phyloP scores from a whole-genome alignment of 2,797 vertebrate genomes.

The Clarias platycephalus region DNA sequence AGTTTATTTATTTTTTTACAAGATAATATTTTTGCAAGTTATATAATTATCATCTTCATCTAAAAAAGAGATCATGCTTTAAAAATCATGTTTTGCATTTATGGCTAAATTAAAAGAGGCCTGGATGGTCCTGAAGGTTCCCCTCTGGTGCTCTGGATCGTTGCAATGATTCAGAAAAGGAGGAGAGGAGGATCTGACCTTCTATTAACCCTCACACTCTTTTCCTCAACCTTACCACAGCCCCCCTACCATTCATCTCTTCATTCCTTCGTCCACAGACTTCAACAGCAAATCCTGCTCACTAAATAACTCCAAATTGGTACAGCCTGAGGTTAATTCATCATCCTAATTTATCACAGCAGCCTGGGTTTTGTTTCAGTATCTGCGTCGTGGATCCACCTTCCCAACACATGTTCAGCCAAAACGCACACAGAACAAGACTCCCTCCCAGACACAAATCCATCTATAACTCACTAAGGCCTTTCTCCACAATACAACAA shows the following conservation, averaged over 20 bases:
- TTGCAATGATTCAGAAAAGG: conserved; percentile 24
- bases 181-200: conserved; percentile 25
- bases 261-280: conserved; percentile 9
- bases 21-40: neutral
- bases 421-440: conserved; percentile 16
- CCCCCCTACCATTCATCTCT: neutral
- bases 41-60: neutral
- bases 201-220: conserved; percentile 16
- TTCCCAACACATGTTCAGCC: conserved; percentile 8
- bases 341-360: conserved; percentile 28
- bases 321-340: conserved; percentile 22
- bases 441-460: conserved; percentile 12
- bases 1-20: neutral
- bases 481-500: neutral
- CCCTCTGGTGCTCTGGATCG: neutral
- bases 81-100: neutral
- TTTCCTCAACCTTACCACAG: conserved; percentile 10
- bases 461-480: conserved; percentile 22
- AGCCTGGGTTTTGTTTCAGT: conserved; percentile 32
- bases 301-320: conserved; percentile 30
- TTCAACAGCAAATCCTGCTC: conserved; percentile 1
- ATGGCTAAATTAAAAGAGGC: neutral
- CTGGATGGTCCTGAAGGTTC: conserved; percentile 27
- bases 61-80: neutral
- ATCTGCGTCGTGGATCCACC: conserved; percentile 11